phyloP scores from a whole-genome alignment of 2,797 vertebrate genomes.

The Hipposideros larvatus region DNA sequence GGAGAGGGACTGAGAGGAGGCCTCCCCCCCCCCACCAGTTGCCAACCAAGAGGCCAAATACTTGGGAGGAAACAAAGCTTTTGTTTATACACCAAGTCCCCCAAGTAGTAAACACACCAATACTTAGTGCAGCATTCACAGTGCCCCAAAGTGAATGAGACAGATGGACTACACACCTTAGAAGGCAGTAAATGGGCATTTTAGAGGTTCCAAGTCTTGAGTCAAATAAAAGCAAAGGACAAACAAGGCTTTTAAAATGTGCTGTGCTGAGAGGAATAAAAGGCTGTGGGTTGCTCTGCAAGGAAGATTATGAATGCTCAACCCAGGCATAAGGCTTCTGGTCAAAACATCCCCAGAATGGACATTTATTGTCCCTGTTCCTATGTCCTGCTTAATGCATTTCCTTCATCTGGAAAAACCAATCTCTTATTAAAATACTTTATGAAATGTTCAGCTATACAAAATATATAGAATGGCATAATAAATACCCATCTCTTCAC shows the following conservation, averaged over 20 bases:
- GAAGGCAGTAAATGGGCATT: background rate
- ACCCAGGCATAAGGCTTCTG: background rate
- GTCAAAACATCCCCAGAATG: background rate
- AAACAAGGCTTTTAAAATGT: background rate
- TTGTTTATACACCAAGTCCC: slow-evolving; percentile 18
- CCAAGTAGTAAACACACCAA: background rate
- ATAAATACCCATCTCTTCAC: slow-evolving; percentile 10
- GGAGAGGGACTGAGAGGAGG: background rate
- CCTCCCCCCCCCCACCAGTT: background rate
- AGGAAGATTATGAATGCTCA: background rate
- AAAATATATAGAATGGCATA: background rate
- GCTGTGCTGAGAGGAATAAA: background rate
- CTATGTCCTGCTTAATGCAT: background rate
- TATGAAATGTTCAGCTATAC: slow-evolving; percentile 30
- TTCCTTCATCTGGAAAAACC: background rate
- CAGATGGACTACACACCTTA: background rate
- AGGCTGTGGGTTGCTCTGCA: background rate
- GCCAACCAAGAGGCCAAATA: background rate
- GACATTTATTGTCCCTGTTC: background rate
- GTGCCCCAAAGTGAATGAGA: background rate
- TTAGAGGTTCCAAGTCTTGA: background rate
- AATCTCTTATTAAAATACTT: slow-evolving; percentile 38
- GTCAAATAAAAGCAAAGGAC: background rate
- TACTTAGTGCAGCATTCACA: background rate
- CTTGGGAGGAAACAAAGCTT: slow-evolving; percentile 24